A percentile compares a stretch with the other conserved stretches of the same genome.
Conservation (phyloP, 2,113 vertebrate genomes). For the Rhynchomys soricoides region DNA sequence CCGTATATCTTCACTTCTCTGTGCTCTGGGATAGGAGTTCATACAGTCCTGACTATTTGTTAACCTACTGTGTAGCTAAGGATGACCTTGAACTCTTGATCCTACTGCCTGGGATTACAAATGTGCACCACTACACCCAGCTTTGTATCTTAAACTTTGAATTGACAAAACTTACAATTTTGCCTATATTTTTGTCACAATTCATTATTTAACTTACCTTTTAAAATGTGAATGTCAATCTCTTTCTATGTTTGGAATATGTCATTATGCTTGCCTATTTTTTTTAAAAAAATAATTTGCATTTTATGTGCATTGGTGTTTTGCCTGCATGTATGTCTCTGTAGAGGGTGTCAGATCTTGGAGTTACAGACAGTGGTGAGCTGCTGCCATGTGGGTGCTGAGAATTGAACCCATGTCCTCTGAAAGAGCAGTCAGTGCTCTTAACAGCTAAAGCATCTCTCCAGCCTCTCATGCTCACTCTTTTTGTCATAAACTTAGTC, state of each 20-base stretch:
- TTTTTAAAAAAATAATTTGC: too few relatives aligned
- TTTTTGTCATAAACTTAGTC: neutral
- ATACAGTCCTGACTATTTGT: neutral
- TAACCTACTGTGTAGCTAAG: neutral
- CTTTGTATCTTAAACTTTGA: neutral
- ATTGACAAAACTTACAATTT: neutral
- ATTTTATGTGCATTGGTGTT: too few relatives aligned
- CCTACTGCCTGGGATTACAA: neutral
- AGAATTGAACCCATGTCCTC: too few relatives aligned
- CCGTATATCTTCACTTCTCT: neutral
- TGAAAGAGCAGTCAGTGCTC: too few relatives aligned
- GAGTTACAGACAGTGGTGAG: too few relatives aligned
- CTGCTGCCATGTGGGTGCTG: too few relatives aligned
- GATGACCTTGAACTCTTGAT: neutral
- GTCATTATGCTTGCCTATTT: neutral
- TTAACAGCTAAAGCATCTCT: too few relatives aligned
- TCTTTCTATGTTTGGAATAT: constrained; percentile 23
- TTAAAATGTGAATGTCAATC: constrained; percentile 3
- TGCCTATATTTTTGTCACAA: neutral
- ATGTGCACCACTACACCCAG: neutral
- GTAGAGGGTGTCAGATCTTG: too few relatives aligned
- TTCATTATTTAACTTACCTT: neutral
- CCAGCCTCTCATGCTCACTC: too few relatives aligned
- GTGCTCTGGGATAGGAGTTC: neutral
- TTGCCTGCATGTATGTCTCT: too few relatives aligned